Evolutionary conservation across 92 coral and sea anemone genomes (phyloP), one percentile per base, ranked within the genome.

Genomic region (Heliopora coerulea): DNA sequence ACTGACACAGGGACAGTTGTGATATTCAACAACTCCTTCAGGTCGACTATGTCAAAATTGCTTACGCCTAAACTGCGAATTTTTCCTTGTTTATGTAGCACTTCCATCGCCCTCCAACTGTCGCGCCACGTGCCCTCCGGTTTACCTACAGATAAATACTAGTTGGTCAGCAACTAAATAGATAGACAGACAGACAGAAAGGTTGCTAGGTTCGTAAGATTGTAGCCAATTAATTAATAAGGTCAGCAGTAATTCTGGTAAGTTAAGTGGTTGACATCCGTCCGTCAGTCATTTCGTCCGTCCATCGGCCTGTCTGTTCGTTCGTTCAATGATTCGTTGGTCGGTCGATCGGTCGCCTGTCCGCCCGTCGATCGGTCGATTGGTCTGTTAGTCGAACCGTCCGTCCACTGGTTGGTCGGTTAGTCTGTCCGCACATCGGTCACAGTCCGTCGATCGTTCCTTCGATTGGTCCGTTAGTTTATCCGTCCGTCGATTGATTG

Each of bases 31-130:
- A 95, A 81, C 58, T 90, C 96, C 57, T 88, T 65, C 73, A 95
- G 49, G 29, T 90, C 95, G 0, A 83, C 78, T 13, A 48, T 23
- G 60, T 79, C 74, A 83, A 95, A 95, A 76, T 95, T 95, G 62
- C 99, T 95, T 37, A 90, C 99, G 3, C 99, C 99, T 25, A 95
- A 78, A 62, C 99, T 95, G 26, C 89, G 96, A 10, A 95, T 77
- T 56, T 90, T 90, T 8, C 99, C 99, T 73, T 86, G 82, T 52
- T 64, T 83, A 29, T 91, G 83, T 83, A 95, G 80, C 48, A 88
- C 89, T 29, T 95, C 99, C 99, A 95, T 95, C 13, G 99, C 99
- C 42, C 77, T 86, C 99, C 99, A 95, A 67, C 99, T 95, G 44
- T 95, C 99, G 67, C 88, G 81, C 99, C 99, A 95, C 8, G 89